Conservation (phyloP, 2,797 vertebrate genomes). For the Cossypha dichroa region DNA sequence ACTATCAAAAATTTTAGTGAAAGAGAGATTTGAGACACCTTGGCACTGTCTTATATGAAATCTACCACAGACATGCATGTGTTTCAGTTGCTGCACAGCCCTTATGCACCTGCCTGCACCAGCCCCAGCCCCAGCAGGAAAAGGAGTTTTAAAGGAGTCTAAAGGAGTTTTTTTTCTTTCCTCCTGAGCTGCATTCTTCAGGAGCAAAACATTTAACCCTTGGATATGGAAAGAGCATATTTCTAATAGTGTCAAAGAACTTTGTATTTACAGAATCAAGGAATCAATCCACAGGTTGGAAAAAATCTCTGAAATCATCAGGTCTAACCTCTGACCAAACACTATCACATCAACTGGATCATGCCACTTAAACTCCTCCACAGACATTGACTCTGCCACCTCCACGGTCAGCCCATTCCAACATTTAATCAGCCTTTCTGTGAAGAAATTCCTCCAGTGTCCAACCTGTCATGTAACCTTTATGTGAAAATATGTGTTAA, state of each 20-base stretch:
- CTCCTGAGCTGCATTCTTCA: not conserved
- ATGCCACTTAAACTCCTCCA: not conserved
- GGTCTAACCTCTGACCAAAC: not conserved
- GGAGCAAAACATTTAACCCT: not conserved
- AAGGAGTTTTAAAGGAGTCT: not conserved
- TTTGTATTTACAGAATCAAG: not conserved
- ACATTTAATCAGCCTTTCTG: not conserved
- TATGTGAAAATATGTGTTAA: not conserved
- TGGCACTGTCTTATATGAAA: not conserved
- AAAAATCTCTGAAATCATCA: not conserved
- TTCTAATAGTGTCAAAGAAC: not conserved
- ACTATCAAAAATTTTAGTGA: not conserved
- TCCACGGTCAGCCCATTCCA: not conserved
- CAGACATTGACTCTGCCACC: not conserved
- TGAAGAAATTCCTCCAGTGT: not conserved
- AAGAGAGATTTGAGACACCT: not conserved
- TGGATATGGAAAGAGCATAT: not conserved
- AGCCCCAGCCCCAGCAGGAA: not conserved
- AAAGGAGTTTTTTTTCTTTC: not conserved
- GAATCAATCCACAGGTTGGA: not conserved
- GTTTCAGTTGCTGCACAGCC: not conserved
- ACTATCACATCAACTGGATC: not conserved
- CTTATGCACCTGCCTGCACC: not conserved
- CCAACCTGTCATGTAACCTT: not conserved
- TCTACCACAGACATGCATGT: fast-evolving